Base-by-base conservation (phyloP, 2,113 vertebrate genomes). In the Spermophilus dauricus region DNA sequence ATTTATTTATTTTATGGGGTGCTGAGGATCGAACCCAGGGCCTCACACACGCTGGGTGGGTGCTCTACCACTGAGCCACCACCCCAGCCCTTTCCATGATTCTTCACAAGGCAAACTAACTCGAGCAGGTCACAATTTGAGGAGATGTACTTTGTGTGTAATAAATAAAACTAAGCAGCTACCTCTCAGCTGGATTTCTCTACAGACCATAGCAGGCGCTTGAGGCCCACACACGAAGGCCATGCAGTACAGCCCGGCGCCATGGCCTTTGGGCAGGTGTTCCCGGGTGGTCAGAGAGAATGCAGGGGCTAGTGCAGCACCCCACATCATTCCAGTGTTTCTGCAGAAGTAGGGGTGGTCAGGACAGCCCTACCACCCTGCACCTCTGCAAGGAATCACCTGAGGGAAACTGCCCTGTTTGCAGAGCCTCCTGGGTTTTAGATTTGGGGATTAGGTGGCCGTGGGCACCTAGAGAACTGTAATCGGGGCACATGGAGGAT, bases 301-400 rank as follows among this genome's bases (percentile, higher is more conserved):
- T 13, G 2, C 26, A 8, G 0, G 8, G 26, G 70, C 39, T 14
- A 2, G 5, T 30, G 12, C 6, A 1, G 67, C 12, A 26, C 34
- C 56, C 67, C 20, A 3, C 2, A 16, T 45, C 48, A 18, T 11
- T 0, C 3, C 12, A 8, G 0, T 56, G 37, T 14, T 51, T 39
- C 5, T 12, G 11, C 34, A 37, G 76, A 42, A 61, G 22, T 8
- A 5, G 9, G 18, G 37, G 63, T 58, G 65, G 10, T 32, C 13
- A 6, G 1, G 32, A 48, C 45, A 32, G 56, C 72, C 14, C 10
- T 37, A 11, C 5, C 8, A 32, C 24, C 22, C 63, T 45, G 1
- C 14, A 13, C 32, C 58, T 14, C 30, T 73, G 51, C 28, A 58
- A 42, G 37, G 39, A 37, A 20, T 61, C 37, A 70, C 14, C 3